Conservation (phyloP, 2,888 invertebrate genomes). For the Toxonevra muliebris region DNA sequence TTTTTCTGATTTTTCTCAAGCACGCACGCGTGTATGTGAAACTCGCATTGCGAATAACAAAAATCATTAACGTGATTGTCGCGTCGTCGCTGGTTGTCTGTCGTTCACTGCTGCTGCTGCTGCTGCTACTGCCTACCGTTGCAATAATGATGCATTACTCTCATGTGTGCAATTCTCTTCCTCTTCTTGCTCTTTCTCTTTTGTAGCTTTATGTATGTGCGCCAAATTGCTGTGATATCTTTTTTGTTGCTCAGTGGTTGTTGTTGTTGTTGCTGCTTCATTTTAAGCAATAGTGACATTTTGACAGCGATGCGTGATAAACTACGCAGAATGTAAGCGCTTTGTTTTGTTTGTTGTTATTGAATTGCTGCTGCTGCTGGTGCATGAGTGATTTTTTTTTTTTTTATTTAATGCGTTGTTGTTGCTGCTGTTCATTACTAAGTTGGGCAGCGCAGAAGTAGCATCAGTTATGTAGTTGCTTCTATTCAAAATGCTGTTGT, state of each 20-base stretch:
- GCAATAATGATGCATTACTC: too few species aligned
- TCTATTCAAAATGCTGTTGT: too few species aligned
- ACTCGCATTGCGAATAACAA: slow-evolving; percentile 3
- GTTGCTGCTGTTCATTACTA: too few species aligned
- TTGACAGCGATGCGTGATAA: slow-evolving; percentile 25
- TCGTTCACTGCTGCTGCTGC: slow-evolving; percentile 17
- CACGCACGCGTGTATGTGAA: neutral
- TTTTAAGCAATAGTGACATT: slow-evolving; percentile 5
- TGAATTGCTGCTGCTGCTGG: slow-evolving; percentile 5
- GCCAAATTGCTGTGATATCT: too few species aligned
- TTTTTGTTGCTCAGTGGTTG: neutral
- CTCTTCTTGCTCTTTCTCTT: too few species aligned
- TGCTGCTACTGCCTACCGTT: slow-evolving; percentile 1
- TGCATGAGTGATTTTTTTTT: neutral
- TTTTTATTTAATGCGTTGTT: too few species aligned
- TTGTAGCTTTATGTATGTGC: too few species aligned
- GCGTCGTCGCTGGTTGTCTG: slow-evolving; percentile 1
- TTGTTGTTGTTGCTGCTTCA: slow-evolving; percentile 14
- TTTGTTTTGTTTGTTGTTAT: neutral
- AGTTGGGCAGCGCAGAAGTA: too few species aligned
- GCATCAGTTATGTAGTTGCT: too few species aligned
- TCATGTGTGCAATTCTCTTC: too few species aligned
- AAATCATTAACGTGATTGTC: slow-evolving; percentile 35
- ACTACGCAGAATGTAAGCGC: slow-evolving; percentile 11
- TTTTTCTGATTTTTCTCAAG: neutral